Evolutionary conservation across 2,888 invertebrate genomes (phyloP).

Genomic region (Smittia sp.): DNA sequence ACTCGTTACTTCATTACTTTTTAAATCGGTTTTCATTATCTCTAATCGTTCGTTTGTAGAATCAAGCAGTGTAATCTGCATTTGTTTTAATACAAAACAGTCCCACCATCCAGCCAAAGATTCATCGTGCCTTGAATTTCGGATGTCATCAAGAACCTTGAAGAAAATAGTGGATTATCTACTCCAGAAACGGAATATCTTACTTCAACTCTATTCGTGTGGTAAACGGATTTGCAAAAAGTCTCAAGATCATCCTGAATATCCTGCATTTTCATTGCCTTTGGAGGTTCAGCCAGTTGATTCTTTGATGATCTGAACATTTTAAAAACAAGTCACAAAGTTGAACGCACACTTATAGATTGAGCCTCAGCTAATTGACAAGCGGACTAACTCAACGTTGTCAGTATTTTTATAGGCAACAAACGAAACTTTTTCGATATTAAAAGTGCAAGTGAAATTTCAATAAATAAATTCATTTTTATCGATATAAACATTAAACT

Average conservation of each 20-base stretch:
- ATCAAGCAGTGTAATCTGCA: neutral
- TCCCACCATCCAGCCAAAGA: neutral
- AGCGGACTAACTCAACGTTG: no score
- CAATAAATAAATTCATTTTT: no score
- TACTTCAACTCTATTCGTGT: neutral
- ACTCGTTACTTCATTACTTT: neutral
- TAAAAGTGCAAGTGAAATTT: no score
- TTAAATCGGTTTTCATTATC: neutral
- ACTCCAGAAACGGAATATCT: no score
- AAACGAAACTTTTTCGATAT: no score
- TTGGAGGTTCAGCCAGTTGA: neutral
- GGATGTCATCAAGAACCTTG: neutral
- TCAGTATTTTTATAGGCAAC: no score
- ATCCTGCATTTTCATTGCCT: constrained; percentile 9
- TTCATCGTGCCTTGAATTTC: neutral
- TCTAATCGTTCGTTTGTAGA: neutral
- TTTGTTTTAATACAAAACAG: neutral
- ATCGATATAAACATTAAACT: no score
- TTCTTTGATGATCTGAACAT: neutral
- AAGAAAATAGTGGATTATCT: no score
- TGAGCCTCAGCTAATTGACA: no score
- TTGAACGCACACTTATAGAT: no score
- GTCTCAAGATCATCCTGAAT: constrained; percentile 5
- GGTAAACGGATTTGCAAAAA: neutral
- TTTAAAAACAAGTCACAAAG: neutral